phyloP scores from a whole-genome alignment of 2,797 vertebrate genomes.

The Manis javanica region DNA sequence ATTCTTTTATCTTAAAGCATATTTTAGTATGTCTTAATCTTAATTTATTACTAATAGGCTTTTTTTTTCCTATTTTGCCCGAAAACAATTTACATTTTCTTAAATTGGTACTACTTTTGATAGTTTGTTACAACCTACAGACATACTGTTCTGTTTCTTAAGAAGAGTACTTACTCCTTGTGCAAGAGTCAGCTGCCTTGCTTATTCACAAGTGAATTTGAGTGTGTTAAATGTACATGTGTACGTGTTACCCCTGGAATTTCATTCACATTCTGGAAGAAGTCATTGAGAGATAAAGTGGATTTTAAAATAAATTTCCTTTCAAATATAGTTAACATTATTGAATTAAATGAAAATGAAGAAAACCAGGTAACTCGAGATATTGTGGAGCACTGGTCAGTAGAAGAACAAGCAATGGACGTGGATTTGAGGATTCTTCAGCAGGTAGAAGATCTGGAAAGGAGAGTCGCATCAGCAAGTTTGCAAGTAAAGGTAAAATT shows the following conservation, averaged over 20 bases:
- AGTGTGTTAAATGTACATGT: not conserved
- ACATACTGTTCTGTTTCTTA: conserved; percentile 2
- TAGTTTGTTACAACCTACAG: not conserved
- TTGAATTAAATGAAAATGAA: conserved; percentile 91
- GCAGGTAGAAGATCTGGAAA: conserved; percentile 96
- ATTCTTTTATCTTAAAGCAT: conserved; percentile 32
- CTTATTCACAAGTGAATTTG: not conserved
- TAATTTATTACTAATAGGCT: not conserved
- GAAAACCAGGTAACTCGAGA: conserved; percentile 91
- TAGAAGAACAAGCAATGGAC: conserved; percentile 96
- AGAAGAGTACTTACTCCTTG: not conserved
- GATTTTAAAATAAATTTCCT: conserved; percentile 83
- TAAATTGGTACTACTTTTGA: conserved; percentile 14
- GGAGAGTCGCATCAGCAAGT: conserved; percentile 93
- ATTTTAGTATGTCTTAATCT: conserved; percentile 6
- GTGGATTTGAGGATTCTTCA: conserved; percentile 93
- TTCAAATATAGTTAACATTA: conserved; percentile 88
- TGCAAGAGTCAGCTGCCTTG: not conserved
- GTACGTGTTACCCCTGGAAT: not conserved
- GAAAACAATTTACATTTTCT: conserved; percentile 37
- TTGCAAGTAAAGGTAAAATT: conserved; percentile 96
- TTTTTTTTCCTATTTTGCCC: not conserved
- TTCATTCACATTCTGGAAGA: conserved; percentile 65
- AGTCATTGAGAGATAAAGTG: conserved; percentile 22
- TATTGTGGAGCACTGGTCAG: conserved; percentile 93